phyloP scores from a whole-genome alignment of 2,797 vertebrate species.

The Lagocephalus sceleratus region DNA sequence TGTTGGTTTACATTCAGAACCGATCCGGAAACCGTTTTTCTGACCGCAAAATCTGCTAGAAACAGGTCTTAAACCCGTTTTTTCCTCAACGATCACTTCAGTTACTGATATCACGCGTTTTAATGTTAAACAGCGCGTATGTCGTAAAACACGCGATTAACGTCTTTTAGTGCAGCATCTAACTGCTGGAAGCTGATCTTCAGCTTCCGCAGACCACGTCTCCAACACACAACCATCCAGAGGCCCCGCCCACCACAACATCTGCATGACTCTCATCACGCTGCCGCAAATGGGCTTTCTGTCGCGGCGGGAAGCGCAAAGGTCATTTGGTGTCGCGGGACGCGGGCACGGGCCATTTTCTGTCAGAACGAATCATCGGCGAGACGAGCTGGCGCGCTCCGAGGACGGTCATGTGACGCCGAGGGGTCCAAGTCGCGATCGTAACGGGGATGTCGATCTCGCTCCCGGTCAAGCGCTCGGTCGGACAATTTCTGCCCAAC shows the following conservation, averaged over 20 bases:
- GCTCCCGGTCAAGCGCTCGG: conserved; percentile 43
- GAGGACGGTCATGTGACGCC: conserved; percentile 40
- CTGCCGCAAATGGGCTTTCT: conserved; percentile 43
- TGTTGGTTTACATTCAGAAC: too few relatives aligned
- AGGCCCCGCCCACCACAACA: conserved; percentile 30
- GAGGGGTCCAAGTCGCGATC: conserved; percentile 44
- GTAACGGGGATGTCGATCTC: conserved; percentile 34
- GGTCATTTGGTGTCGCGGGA: conserved; percentile 46
- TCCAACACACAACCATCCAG: conserved; percentile 20
- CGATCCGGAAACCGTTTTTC: too few relatives aligned
- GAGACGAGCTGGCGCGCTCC: conserved; percentile 40
- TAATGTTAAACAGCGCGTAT: background rate
- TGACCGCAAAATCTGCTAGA: too few relatives aligned
- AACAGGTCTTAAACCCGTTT: too few relatives aligned
- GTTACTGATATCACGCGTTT: background rate
- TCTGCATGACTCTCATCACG: conserved; percentile 49
- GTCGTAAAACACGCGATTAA: background rate
- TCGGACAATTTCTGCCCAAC: conserved; percentile 27
- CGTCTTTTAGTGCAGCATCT: conserved; percentile 14
- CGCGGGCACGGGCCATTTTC: conserved; percentile 49
- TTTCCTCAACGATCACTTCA: too few relatives aligned
- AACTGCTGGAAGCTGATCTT: conserved; percentile 18
- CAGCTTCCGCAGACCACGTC: conserved; percentile 7
- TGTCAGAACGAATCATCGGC: conserved; percentile 56
- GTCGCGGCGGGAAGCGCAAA: conserved; percentile 29